A percentile compares a stretch with the other conserved stretches of the same genome.
Conservation (phyloP, 2,113 vertebrate species). For the Entelurus aequoreus region DNA sequence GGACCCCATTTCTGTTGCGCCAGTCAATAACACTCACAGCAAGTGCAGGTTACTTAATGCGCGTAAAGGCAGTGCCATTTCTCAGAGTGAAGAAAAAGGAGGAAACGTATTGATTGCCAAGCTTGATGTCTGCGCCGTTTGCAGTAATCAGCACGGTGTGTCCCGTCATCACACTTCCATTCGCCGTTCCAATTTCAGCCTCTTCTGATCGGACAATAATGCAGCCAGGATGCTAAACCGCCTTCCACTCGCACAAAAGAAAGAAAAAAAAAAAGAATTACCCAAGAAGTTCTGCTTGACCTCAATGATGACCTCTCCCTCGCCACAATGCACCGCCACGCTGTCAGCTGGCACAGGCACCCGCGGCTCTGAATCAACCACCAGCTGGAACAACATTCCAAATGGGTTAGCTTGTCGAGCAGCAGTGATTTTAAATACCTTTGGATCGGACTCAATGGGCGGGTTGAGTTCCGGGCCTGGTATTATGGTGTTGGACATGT, state of each 20-base stretch:
- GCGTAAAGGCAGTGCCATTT: conserved; percentile 27
- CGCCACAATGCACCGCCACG: conserved; percentile 44
- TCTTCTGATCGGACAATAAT: background rate
- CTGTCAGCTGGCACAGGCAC: conserved; percentile 30
- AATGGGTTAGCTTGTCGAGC: background rate
- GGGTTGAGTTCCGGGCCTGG: conserved; percentile 27
- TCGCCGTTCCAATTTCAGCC: conserved; percentile 21
- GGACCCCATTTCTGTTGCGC: conserved; percentile 3
- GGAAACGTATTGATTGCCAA: conserved; percentile 34
- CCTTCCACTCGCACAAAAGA: background rate
- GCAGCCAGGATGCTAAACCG: background rate
- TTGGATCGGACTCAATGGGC: conserved; percentile 12
- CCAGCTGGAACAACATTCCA: conserved; percentile 26
- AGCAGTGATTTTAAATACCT: conserved; percentile 9
- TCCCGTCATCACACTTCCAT: conserved; percentile 24
- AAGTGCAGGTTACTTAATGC: conserved; percentile 36
- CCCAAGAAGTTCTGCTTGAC: conserved; percentile 61
- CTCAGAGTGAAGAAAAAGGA: conserved; percentile 31
- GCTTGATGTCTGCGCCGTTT: conserved; percentile 35
- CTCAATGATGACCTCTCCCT: conserved; percentile 36
- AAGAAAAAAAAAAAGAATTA: conserved; percentile 15
- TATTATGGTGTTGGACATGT: background rate
- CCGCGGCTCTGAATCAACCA: conserved; percentile 14
- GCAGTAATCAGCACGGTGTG: conserved; percentile 35
- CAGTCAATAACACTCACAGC: conserved; percentile 41